Percentiles rank a stretch among this genome's conserved stretches.
These are phyloP conservation scores for Agonum fuliginosum DNA, from an alignment of 2,888 invertebrate genomes.

Conservation along the genomic window DNA sequence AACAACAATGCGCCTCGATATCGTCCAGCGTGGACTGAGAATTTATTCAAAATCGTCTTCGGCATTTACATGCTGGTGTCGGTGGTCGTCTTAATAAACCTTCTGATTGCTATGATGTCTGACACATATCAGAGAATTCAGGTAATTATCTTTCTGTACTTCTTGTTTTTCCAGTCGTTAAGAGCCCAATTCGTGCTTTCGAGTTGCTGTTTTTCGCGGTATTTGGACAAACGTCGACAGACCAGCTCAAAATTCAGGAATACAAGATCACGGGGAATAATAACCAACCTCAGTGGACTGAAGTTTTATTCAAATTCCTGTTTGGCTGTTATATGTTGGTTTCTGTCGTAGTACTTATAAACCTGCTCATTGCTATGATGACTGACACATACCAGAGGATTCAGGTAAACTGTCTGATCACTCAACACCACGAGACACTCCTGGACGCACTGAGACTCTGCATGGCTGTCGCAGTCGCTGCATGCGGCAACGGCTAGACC, in stretches of 20 bases:
- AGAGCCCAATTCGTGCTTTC: constrained; percentile 94
- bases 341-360: constrained; percentile 98
- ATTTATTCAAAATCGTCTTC: constrained; percentile 93
- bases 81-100: constrained; percentile 97
- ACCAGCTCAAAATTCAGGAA: constrained; percentile 83
- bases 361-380: constrained; percentile 99
- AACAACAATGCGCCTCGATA: constrained; percentile 78
- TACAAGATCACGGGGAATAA: constrained; percentile 73
- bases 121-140: constrained; percentile 99
- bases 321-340: constrained; percentile 98
- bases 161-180: constrained; percentile 86
- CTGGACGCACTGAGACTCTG: constrained; percentile 34
- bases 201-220: constrained; percentile 99
- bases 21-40: constrained; percentile 89
- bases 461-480: constrained; percentile 25
- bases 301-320: constrained; percentile 89
- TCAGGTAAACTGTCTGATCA: constrained; percentile 81
- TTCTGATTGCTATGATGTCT: constrained; percentile 99
- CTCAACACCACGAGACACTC: constrained; percentile 47
- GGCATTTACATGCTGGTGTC: constrained; percentile 99
- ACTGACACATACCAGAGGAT: constrained; percentile 99
- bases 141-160: constrained; percentile 79
- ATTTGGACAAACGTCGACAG: constrained; percentile 94
- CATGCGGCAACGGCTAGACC: constrained; percentile 34
- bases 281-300: constrained; percentile 88